Evolutionary conservation across 2,888 invertebrate species (phyloP), one percentile per base, ranked within the genome.

Genomic region (Rugalucina vietnamica): DNA sequence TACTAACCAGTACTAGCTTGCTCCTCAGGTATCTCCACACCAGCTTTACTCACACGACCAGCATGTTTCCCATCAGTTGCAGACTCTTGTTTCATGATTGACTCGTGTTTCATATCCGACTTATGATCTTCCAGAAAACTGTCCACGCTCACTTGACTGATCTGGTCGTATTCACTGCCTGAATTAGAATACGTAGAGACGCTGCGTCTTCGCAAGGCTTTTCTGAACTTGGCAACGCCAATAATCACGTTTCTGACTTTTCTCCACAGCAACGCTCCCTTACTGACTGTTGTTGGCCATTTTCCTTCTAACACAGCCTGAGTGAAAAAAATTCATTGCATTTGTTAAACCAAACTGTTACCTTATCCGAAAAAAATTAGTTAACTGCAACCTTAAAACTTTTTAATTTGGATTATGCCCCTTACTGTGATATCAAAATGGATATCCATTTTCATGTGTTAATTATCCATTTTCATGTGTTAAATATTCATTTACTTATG

Each of bases 231-330:
- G 4, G 98, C 98, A 0, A 98, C 98, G 0, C 98, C 98, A 87
- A 98, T 96, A 29, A 99, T 97, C 0, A 98, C 98, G 94, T 98
- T 98, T 80, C 98, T 97, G 29, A 99, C 96, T 95, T 98, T 98
- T 94, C 97, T 98, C 99, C 99, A 99, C 92, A 98, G 96, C 27
- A 98, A 95, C 93, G 98, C 97, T 89, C 98, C 97, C 75, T 97
- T 97, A 85, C 97, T 89, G 83, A 95, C 95, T 89, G 97, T 97
- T 57, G 97, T 97, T 0, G 98, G 98, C 99, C 99, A 99, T 90
- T 97, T 97, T 8, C 98, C 98, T 95, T 99, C 99, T 79, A 99
- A 96, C 57, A 99, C 99, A 80, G 97, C 95, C 95, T 95, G 85
- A 32, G 50, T 34, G 3, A 39, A 71, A 18, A 43, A 43, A 43